Percentiles rank a stretch among this genome's conserved stretches.
Conservation (phyloP, 1,140 invertebrate species). For the Diorhabda elongata region DNA sequence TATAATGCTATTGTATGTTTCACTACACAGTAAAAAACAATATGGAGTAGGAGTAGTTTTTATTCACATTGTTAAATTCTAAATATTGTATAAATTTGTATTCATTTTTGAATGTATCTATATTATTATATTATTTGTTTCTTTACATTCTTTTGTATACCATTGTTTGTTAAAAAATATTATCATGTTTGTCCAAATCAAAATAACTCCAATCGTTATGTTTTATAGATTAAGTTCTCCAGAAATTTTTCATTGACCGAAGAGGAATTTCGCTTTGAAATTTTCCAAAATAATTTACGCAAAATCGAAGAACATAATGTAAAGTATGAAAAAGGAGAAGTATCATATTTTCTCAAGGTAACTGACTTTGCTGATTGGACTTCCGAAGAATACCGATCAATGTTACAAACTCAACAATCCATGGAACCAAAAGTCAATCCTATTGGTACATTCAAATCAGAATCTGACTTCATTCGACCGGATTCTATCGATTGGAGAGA, state of each 20-base stretch:
- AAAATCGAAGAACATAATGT: slow-evolving; percentile 82
- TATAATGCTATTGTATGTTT: too few species aligned
- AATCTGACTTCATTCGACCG: neutral
- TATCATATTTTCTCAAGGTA: slow-evolving; percentile 61
- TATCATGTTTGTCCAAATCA: too few species aligned
- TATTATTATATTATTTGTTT: too few species aligned
- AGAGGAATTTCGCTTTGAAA: slow-evolving; percentile 76
- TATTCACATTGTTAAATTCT: too few species aligned
- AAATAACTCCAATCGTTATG: too few species aligned
- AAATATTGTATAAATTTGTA: too few species aligned
- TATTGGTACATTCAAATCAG: neutral
- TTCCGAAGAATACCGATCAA: slow-evolving; percentile 66
- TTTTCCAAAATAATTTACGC: slow-evolving; percentile 78
- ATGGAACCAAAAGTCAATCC: neutral
- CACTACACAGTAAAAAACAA: too few species aligned
- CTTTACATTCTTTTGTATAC: too few species aligned
- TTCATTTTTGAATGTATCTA: too few species aligned
- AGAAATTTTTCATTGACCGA: slow-evolving; percentile 47
- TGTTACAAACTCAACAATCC: neutral
- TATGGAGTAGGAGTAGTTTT: too few species aligned
- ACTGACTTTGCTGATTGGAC: slow-evolving; percentile 84
- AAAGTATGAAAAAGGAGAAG: slow-evolving; percentile 59
- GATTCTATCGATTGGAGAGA: slow-evolving; percentile 10
- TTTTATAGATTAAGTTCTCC: too few species aligned
- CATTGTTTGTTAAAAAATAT: too few species aligned